phyloP scores from a whole-genome alignment of 2,797 vertebrate species.

The Ptychobarbus kaznakovi region DNA sequence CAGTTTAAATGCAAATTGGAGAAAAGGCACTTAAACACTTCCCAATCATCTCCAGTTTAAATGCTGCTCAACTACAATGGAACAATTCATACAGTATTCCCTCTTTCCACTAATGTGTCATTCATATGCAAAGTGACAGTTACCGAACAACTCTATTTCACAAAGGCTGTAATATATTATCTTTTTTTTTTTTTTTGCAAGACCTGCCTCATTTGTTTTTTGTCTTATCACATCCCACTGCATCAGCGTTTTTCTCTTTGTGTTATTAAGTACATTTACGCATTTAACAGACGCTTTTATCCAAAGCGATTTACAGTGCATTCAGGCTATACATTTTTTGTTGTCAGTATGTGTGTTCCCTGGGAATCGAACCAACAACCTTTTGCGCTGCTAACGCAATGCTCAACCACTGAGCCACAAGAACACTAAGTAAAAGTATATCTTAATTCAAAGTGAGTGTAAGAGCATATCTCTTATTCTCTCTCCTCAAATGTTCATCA shows the following conservation, averaged over 20 bases:
- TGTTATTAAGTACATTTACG: not conserved
- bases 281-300: too few species aligned
- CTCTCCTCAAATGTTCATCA: not conserved
- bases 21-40: not conserved
- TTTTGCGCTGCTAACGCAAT: too few species aligned
- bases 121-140: not conserved
- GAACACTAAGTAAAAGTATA: not conserved
- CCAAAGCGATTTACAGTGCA: too few species aligned
- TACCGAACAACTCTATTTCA: not conserved
- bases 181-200: not conserved
- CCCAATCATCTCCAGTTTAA: not conserved
- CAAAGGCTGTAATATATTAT: not conserved
- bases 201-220: not conserved
- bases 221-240: not conserved
- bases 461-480: not conserved
- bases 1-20: not conserved
- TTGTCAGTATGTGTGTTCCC: too few species aligned
- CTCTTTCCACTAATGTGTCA: not conserved
- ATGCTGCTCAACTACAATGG: not conserved
- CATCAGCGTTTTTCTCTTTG: not conserved
- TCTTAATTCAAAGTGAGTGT: not conserved
- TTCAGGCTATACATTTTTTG: too few species aligned
- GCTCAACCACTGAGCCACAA: too few species aligned
- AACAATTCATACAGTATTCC: not conserved
- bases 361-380: too few species aligned